These are phyloP conservation scores for Hydriomena furcata DNA, from an alignment of 2,888 invertebrate species.

Conservation along the genomic window DNA sequence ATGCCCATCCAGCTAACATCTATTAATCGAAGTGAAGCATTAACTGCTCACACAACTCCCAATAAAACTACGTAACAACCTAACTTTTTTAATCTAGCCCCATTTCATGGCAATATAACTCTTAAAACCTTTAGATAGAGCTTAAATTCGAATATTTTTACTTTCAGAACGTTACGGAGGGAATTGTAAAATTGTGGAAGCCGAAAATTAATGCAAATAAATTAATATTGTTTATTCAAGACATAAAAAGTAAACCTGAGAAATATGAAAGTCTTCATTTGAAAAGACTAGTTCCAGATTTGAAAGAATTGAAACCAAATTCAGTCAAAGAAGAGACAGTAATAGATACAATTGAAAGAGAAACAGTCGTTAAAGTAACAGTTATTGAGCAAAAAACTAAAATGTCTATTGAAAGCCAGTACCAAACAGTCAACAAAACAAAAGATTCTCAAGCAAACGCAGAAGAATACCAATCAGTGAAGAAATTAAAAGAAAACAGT, in stretches of 20 bases:
- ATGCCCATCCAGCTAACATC: neutral
- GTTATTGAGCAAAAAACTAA: constrained; percentile 16
- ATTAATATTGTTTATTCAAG: constrained; percentile 61
- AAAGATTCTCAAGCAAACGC: constrained; percentile 2
- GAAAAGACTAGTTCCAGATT: constrained; percentile 4
- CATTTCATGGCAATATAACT: neutral
- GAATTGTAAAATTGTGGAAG: constrained; percentile 68
- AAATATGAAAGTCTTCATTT: constrained; percentile 45
- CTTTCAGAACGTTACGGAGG: constrained; percentile 70
- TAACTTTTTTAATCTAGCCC: constrained; percentile 38
- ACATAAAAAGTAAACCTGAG: constrained; percentile 58
- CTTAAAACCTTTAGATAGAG: neutral
- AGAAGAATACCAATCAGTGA: constrained; percentile 66
- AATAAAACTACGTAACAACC: constrained; percentile 37
- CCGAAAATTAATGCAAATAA: constrained; percentile 66
- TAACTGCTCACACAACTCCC: constrained; percentile 16
- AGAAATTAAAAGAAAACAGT: constrained; percentile 41
- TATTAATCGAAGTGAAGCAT: constrained; percentile 21
- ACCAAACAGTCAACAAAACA: constrained; percentile 62
- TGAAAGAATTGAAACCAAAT: neutral
- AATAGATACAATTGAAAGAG: constrained; percentile 31
- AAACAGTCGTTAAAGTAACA: constrained; percentile 22
- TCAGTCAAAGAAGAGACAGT: neutral
- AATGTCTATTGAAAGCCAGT: constrained; percentile 55
- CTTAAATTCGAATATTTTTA: neutral